Base-by-base conservation (phyloP, 2,797 vertebrate species). In the Neopelma chrysocephalum region DNA sequence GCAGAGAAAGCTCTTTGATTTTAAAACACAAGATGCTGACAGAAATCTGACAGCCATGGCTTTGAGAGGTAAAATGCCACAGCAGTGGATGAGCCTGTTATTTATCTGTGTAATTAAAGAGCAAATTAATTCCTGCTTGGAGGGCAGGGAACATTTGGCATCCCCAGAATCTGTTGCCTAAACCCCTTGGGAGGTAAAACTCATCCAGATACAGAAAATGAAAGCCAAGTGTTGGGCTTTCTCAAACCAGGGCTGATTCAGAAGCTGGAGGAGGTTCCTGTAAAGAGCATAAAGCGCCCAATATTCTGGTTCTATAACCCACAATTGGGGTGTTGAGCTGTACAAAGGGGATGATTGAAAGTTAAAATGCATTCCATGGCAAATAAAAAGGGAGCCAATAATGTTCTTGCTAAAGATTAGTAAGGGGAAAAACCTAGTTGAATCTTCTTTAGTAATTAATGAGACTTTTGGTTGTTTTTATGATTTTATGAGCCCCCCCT, bases 21-120 rank as follows among this genome's bases (percentile, higher is more conserved):
- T 79, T 48, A 66, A 89, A 89, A 51, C 34, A 36, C 0, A 2
- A 66, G 56, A n/a, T 84, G 71, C 92, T 95, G 94, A 92, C 86
- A 95, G 82, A 77, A 93, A 56, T 61, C 92, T 94, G 79, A 88
- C 80, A 89, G 87, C 58, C 70, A 29, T 11, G 5, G 12, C 77
- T 69, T 90, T 43, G 90, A 62, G 54, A 80, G 47, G 36, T 38
- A 78, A 91, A 88, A 91, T 2, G 5, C 27, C 43, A 0, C 60
- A 86, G 78, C n/a, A 21, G 83, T 93, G 70, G 82, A 91, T 51
- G 60, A 31, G 69, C 10, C 1, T n/a, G 68, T 88, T 94, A 85
- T 93, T 93, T 96, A 85, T 90, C 79, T 93, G 79, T 85, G 96
- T 92, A 91, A 96, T 94, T 97, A 96, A 92, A 82, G 75, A 91